Evolutionary conservation across 2,888 invertebrate genomes (phyloP).

Genomic region (Oxycera nigricornis): DNA sequence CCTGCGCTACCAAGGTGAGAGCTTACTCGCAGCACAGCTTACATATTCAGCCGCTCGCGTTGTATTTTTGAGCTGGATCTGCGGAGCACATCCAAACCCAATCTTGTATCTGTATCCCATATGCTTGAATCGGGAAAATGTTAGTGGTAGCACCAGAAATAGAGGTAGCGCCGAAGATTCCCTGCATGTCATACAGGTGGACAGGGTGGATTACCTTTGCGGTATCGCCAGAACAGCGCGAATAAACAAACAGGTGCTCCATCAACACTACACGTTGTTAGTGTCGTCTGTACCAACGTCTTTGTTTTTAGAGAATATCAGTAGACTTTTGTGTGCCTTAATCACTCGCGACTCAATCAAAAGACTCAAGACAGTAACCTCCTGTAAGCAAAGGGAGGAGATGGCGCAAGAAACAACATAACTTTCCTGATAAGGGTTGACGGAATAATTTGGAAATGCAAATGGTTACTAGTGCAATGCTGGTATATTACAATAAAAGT

Average conservation of each 20-base stretch:
- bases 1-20: background rate
- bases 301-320: too few species aligned
- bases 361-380: too few species aligned
- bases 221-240: background rate
- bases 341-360: too few species aligned
- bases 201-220: slow-evolving; percentile 13
- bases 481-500: too few species aligned
- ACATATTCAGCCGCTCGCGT: background rate
- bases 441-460: too few species aligned
- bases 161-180: background rate
- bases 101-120: background rate
- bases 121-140: background rate
- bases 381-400: too few species aligned
- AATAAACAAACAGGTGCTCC: slow-evolving; percentile 4
- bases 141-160: background rate
- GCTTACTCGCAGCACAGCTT: background rate
- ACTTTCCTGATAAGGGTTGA: too few species aligned
- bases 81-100: too few species aligned
- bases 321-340: too few species aligned
- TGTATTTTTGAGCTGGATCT: slow-evolving; percentile 8
- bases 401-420: too few species aligned
- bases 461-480: too few species aligned
- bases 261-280: background rate
- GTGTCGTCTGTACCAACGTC: too few species aligned
- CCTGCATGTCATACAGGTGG: background rate